Evolutionary conservation across 2,113 vertebrate species (phyloP).

Genomic region (Thermophis baileyi): DNA sequence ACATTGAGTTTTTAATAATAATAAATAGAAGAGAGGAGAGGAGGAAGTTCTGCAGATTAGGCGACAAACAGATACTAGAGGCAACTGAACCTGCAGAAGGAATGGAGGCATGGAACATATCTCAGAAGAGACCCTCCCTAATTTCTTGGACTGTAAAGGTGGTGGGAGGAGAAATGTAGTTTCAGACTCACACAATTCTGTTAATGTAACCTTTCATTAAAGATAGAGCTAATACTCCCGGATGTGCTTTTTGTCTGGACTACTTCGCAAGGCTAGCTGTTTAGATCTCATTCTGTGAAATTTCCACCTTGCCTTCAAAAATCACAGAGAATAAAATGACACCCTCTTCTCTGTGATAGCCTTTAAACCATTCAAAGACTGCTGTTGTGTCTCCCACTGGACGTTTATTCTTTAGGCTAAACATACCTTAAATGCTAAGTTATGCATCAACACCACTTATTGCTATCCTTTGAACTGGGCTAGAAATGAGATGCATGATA

Average conservation of each 20-base stretch:
- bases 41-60: not conserved
- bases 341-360: not conserved
- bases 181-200: not conserved
- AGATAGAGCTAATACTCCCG: not conserved
- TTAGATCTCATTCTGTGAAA: not conserved
- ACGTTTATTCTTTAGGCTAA: not conserved
- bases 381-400: not conserved
- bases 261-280: not conserved
- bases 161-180: not conserved
- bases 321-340: not conserved
- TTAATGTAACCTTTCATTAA: not conserved
- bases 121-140: not conserved
- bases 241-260: not conserved
- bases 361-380: not conserved
- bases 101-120: not conserved
- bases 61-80: not conserved
- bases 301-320: not conserved
- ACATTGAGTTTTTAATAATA: not conserved
- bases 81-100: not conserved
- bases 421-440: not conserved
- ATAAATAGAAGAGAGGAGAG: not conserved
- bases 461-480: not conserved
- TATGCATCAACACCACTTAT: no score
- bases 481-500: not conserved
- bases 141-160: not conserved